Evolutionary conservation across 2,113 vertebrate genomes (phyloP).

Genomic region (Lanius collurio): DNA sequence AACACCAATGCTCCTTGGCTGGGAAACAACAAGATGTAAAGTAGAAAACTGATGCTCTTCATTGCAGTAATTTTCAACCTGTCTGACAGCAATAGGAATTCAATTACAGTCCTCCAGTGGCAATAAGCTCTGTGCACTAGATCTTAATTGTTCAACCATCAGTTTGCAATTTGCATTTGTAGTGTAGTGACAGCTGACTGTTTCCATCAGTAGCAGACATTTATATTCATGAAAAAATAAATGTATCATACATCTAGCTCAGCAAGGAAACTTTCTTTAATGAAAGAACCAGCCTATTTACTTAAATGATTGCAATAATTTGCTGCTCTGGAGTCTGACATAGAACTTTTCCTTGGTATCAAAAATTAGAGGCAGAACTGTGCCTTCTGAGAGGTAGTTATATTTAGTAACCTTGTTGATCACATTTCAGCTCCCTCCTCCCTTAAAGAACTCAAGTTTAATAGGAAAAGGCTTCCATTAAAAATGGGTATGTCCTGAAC

Average conservation of each 20-base stretch:
- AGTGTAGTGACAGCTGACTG: slow-evolving; percentile 45
- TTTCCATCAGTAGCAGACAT: slow-evolving; percentile 4
- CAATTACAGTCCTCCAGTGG: slow-evolving; percentile 61
- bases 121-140: slow-evolving; percentile 43
- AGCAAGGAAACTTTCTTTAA: neutral
- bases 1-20: neutral
- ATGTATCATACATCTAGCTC: neutral
- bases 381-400: neutral
- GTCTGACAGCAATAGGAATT: slow-evolving; percentile 68
- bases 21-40: slow-evolving; percentile 35
- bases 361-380: neutral
- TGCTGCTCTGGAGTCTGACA: neutral
- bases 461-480: neutral
- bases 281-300: neutral
- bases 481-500: neutral
- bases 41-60: slow-evolving; percentile 53
- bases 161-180: slow-evolving; percentile 64
- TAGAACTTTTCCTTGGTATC: neutral
- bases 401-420: neutral
- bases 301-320: neutral
- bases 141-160: slow-evolving; percentile 65
- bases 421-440: neutral
- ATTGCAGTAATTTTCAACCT: slow-evolving; percentile 56
- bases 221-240: neutral
- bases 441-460: neutral